Evolutionary conservation across 1,140 invertebrate species (phyloP).

Genomic region (Drosophila truncata): DNA sequence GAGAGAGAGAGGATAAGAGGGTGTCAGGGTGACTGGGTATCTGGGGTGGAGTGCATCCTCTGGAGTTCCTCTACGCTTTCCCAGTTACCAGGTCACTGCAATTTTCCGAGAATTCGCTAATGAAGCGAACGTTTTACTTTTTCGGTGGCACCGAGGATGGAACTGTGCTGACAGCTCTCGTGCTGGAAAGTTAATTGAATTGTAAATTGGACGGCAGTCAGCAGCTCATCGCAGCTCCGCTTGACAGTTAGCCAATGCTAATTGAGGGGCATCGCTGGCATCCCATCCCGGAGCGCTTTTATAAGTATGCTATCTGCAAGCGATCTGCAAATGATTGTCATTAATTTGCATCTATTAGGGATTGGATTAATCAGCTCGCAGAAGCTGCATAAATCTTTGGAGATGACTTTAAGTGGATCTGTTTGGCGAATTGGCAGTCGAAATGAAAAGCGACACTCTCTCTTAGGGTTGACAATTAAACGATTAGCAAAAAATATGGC

Average conservation of each 20-base stretch:
- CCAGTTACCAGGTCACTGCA: slow-evolving; percentile 70
- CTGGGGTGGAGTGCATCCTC: slow-evolving; percentile 28
- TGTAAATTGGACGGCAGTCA: slow-evolving; percentile 73
- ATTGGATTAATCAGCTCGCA: slow-evolving; percentile 35
- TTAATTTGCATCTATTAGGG: slow-evolving; percentile 55
- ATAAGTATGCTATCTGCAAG: slow-evolving; percentile 42
- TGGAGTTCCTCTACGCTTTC: slow-evolving; percentile 8
- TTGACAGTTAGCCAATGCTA: slow-evolving; percentile 46
- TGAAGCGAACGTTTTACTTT: slow-evolving; percentile 68
- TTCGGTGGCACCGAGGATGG: slow-evolving; percentile 17
- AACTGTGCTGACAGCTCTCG: slow-evolving; percentile 67
- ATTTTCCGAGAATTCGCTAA: slow-evolving; percentile 75
- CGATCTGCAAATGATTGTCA: slow-evolving; percentile 59
- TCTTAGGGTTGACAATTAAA: not conserved
- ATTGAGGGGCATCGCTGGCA: slow-evolving; percentile 50
- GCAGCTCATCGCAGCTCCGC: slow-evolving; percentile 3
- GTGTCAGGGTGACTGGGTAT: not conserved
- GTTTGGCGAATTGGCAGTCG: not conserved
- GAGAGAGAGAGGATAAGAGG: not conserved
- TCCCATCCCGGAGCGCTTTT: slow-evolving; percentile 5
- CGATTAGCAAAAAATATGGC: not conserved
- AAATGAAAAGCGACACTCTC: slow-evolving; percentile 28
- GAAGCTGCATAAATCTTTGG: slow-evolving; percentile 17
- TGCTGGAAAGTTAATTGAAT: slow-evolving; percentile 79
- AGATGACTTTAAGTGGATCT: slow-evolving; percentile 32